Conservation (phyloP, 35 echinoderm and acorn worm species). For the Apostichopus californicus region DNA sequence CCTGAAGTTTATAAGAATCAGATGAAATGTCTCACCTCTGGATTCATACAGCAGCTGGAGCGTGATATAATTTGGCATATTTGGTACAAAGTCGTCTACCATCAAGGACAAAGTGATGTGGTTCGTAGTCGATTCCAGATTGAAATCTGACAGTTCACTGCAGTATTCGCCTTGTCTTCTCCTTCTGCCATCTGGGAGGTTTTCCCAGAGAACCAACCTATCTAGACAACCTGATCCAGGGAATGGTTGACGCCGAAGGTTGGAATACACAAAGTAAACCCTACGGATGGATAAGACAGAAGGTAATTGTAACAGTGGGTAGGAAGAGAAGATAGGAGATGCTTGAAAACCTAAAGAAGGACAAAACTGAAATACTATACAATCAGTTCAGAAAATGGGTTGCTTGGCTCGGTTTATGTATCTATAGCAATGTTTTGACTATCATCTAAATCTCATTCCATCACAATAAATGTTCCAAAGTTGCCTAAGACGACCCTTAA, state of each 20-base stretch:
- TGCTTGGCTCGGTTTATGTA: too few relatives aligned
- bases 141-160: conserved; percentile 14
- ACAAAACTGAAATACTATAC: too few relatives aligned
- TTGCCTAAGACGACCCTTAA: too few relatives aligned
- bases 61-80: conserved; percentile 9
- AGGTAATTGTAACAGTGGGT: too few relatives aligned
- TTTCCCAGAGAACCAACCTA: conserved; percentile 17
- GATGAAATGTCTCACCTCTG: conserved; percentile 2
- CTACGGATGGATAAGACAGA: background rate
- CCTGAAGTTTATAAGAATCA: background rate
- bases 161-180: conserved; percentile 31
- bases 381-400: too few relatives aligned
- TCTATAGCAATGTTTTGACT: too few relatives aligned
- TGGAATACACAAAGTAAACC: conserved; percentile 16
- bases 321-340: too few relatives aligned
- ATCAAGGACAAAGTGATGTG: background rate
- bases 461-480: too few relatives aligned
- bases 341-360: too few relatives aligned
- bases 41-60: conserved; percentile 10
- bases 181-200: background rate
- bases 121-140: conserved; percentile 20
- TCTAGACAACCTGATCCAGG: background rate
- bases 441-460: too few relatives aligned
- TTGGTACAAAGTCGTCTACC: background rate
- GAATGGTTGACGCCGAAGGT: background rate